A percentile compares a stretch with the other conserved stretches of the same genome.
Conservation (phyloP, 2,797 vertebrate species). For the Mareca penelope region DNA sequence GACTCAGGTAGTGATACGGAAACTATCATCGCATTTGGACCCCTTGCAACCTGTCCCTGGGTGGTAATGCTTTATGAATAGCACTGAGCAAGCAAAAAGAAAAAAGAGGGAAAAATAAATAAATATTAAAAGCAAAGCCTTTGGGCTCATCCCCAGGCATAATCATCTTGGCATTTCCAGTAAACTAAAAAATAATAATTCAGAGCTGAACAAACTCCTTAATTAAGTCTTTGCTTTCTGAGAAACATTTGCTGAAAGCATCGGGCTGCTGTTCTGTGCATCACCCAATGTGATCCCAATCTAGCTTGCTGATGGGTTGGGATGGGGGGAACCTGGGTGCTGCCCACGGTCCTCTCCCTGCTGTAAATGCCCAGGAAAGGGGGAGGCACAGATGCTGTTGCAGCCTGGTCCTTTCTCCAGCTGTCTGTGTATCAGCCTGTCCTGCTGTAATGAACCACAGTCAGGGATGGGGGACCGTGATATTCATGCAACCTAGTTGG, state of each 20-base stretch:
- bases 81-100: conserved; percentile 43
- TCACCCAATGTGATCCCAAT: not conserved
- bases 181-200: not conserved
- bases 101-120: not conserved
- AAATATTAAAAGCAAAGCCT: conserved; percentile 13
- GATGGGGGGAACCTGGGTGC: not conserved
- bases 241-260: not conserved
- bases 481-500: not conserved
- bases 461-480: not conserved
- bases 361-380: not conserved
- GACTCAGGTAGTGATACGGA: conserved; percentile 44
- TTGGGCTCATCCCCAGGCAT: conserved; percentile 5
- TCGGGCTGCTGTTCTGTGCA: not conserved
- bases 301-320: not conserved
- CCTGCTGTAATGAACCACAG: not conserved
- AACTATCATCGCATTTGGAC: conserved; percentile 42
- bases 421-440: not conserved
- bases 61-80: conserved; percentile 47
- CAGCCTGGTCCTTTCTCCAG: not conserved
- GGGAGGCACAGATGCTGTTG: accelerated
- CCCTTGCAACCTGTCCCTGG: conserved; percentile 40
- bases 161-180: not conserved
- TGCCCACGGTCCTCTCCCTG: not conserved
- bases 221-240: not conserved
- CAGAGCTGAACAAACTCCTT: not conserved